A percentile compares a stretch with the other conserved stretches of the same genome.
Conservation (phyloP, 2,797 vertebrate species). For the Somateria mollissima region DNA sequence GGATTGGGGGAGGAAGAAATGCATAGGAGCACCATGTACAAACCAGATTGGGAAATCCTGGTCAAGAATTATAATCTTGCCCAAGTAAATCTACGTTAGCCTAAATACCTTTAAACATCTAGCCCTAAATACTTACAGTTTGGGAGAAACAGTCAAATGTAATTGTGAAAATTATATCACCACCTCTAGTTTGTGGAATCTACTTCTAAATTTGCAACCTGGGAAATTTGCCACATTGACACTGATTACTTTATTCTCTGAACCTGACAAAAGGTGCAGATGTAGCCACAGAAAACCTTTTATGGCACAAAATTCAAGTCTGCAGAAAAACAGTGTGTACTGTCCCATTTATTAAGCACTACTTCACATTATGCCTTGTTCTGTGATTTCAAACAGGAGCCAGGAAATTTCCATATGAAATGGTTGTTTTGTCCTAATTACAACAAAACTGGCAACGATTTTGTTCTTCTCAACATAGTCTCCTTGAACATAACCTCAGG, state of each 20-base stretch:
- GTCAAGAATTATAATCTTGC: neutral
- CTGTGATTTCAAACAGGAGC: neutral
- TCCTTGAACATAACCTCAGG: neutral
- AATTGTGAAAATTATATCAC: neutral
- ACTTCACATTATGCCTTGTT: neutral
- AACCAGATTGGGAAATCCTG: accelerated
- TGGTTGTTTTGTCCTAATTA: neutral
- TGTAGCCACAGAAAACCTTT: neutral
- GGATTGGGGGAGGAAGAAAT: neutral
- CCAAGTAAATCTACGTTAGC: neutral
- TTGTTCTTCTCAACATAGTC: neutral
- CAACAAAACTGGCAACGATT: neutral
- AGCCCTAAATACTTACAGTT: neutral
- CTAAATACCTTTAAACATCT: neutral
- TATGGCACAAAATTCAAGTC: neutral
- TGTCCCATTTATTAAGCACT: neutral
- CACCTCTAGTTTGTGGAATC: neutral
- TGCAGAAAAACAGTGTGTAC: neutral
- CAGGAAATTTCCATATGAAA: neutral
- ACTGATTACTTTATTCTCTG: neutral
- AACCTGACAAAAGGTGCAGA: neutral
- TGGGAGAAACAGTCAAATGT: neutral
- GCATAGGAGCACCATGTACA: accelerated
- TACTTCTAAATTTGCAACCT: neutral
- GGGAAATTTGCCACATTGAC: neutral